Evolutionary conservation across 2,113 vertebrate species (phyloP).

Genomic region (Malaclemys terrapin): DNA sequence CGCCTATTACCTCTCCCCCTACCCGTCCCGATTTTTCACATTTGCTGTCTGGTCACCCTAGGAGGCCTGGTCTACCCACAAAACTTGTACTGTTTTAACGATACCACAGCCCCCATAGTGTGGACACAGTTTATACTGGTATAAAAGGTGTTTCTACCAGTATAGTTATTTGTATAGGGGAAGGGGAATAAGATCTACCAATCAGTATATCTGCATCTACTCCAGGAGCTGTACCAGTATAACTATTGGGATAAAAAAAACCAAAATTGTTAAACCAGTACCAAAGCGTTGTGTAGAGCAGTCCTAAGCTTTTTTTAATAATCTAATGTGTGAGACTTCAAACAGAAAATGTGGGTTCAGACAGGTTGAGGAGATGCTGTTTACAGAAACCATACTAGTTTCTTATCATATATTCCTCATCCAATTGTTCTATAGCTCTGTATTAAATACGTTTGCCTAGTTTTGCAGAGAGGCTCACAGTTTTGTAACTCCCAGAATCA

Average conservation of each 20-base stretch:
- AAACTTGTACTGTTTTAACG: not conserved
- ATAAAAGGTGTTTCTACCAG: not conserved
- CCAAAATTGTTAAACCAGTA: not conserved
- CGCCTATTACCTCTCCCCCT: too few species aligned
- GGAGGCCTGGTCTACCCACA: not conserved
- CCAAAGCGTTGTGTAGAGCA: not conserved
- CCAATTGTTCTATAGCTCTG: not conserved
- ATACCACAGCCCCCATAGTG: not conserved
- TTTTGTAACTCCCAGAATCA: not conserved
- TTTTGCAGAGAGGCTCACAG: not conserved
- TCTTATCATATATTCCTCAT: not conserved
- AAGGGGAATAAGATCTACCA: not conserved
- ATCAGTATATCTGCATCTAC: too few species aligned
- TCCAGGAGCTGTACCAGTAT: not conserved
- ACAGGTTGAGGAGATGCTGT: not conserved
- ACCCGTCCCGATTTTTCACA: too few species aligned
- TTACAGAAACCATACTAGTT: slow-evolving; percentile 1
- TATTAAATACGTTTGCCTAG: not conserved
- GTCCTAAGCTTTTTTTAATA: not conserved
- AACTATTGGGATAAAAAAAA: not conserved
- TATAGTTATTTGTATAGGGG: not conserved
- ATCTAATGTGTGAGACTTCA: rapidly evolving
- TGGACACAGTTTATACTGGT: not conserved
- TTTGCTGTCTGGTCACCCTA: too few species aligned
- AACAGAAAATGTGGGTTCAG: not conserved